A percentile compares a stretch with the other conserved stretches of the same genome.
These are phyloP conservation scores for Ceriagrion tenellum DNA, from an alignment of 2,888 invertebrate genomes.

Conservation along the genomic window DNA sequence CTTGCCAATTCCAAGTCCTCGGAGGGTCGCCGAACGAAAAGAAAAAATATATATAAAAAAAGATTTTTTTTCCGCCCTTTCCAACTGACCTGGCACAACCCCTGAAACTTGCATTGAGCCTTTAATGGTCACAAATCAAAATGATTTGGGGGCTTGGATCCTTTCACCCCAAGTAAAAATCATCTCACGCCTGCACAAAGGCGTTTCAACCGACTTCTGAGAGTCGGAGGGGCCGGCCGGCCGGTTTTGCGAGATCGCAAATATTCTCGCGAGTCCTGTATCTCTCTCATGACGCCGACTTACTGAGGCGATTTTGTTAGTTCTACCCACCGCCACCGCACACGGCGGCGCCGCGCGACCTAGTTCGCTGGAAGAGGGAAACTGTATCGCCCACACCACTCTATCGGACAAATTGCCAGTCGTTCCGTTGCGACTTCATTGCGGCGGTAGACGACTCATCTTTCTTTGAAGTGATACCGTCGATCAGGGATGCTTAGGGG, in stretches of 20 bases:
- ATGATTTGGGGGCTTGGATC: neutral
- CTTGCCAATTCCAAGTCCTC: neutral
- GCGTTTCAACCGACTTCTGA: neutral
- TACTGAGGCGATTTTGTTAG: no score
- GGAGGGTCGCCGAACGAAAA: neutral
- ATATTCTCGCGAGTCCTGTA: no score
- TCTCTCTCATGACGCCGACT: no score
- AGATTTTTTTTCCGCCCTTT: neutral
- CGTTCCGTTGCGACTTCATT: neutral
- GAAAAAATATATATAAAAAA: no score
- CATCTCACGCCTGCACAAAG: neutral
- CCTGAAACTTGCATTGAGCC: neutral
- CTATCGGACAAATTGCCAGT: neutral
- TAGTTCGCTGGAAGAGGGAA: neutral
- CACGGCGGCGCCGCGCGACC: neutral
- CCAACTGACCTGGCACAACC: neutral
- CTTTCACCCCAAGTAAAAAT: neutral
- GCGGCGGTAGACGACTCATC: neutral
- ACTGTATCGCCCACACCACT: neutral
- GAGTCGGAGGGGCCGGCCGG: neutral
- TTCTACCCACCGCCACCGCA: neutral
- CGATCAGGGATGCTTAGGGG: no score
- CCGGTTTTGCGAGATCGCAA: neutral
- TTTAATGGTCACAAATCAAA: slow-evolving; percentile 1
- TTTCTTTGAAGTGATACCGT: no score